These are phyloP conservation scores for Mongoloraphidia duomilia DNA, from an alignment of 2,888 invertebrate species.

Conservation along the genomic window DNA sequence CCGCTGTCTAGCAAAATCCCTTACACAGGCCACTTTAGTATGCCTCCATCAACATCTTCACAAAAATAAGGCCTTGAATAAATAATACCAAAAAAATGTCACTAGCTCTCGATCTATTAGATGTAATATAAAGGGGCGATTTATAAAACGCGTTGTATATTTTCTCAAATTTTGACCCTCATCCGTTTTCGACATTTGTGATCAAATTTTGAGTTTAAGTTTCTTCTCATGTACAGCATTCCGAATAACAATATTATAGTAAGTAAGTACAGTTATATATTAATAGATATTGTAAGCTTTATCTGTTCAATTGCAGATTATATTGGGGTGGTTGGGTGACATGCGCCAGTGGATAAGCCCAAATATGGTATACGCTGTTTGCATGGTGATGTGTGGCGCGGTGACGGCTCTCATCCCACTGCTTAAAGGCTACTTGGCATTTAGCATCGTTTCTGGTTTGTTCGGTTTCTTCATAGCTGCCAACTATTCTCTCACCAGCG, in stretches of 20 bases:
- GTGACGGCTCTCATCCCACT: conserved; percentile 54
- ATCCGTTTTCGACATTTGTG: no score
- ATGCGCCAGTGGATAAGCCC: conserved; percentile 55
- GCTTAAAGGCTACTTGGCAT: conserved; percentile 35
- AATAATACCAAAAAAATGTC: no score
- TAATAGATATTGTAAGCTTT: conserved; percentile 1
- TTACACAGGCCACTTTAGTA: no score
- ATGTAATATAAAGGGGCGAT: no score
- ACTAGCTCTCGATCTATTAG: no score
- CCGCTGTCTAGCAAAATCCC: no score
- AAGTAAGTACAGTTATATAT: not conserved
- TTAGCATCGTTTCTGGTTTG: conserved; percentile 53
- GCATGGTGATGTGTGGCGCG: conserved; percentile 59
- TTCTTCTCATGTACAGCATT: no score
- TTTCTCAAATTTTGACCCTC: no score
- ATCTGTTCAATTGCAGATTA: conserved; percentile 39
- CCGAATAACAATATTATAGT: not conserved
- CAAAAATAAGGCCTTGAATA: no score
- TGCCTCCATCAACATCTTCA: no score
- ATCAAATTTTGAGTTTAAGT: no score
- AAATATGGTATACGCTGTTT: conserved; percentile 63
- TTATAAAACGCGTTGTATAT: no score
- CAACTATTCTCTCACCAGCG: conserved; percentile 81
- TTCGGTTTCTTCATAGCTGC: conserved; percentile 86
- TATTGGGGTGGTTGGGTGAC: conserved; percentile 81